These are phyloP conservation scores for Xiphorhynchus erythropygius DNA, from an alignment of 2,797 vertebrate genomes.

Conservation along the genomic window DNA sequence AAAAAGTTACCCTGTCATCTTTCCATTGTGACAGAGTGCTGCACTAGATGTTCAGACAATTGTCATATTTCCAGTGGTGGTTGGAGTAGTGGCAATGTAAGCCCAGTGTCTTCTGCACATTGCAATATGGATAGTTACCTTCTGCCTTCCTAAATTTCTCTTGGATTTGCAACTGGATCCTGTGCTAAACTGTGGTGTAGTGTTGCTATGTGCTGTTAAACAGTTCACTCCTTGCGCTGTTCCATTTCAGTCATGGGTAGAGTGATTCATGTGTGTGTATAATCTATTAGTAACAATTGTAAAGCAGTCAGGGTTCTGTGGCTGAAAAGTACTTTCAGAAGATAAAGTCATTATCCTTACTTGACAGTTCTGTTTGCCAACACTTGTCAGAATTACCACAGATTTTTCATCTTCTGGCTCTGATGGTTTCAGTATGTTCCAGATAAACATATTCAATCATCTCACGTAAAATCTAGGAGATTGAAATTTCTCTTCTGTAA, in stretches of 20 bases:
- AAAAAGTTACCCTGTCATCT: not conserved
- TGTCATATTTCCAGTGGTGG: not conserved
- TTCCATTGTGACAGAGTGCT: not conserved
- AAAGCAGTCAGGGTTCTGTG: slow-evolving; percentile 48
- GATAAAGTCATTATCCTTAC: slow-evolving; percentile 60
- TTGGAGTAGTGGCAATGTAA: not conserved
- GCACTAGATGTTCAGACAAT: not conserved
- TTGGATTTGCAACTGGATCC: slow-evolving; percentile 28
- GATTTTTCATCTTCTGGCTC: slow-evolving; percentile 51
- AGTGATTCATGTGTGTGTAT: slow-evolving; percentile 68
- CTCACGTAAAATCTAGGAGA: not conserved
- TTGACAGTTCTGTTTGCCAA: slow-evolving; percentile 62
- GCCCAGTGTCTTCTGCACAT: not conserved
- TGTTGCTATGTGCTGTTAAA: slow-evolving; percentile 60
- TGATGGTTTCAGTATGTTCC: slow-evolving; percentile 34
- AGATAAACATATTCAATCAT: not conserved
- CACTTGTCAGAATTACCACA: slow-evolving; percentile 53
- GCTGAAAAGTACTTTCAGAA: slow-evolving; percentile 57
- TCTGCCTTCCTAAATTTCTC: slow-evolving; percentile 26
- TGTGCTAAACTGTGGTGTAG: slow-evolving; percentile 39
- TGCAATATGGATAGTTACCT: not conserved
- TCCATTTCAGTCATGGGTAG: slow-evolving; percentile 62
- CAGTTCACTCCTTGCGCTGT: slow-evolving; percentile 52
- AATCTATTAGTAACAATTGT: slow-evolving; percentile 70
- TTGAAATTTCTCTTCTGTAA: not conserved